Conservation (phyloP, 2,797 vertebrate species). For the Nothura maculosa region DNA sequence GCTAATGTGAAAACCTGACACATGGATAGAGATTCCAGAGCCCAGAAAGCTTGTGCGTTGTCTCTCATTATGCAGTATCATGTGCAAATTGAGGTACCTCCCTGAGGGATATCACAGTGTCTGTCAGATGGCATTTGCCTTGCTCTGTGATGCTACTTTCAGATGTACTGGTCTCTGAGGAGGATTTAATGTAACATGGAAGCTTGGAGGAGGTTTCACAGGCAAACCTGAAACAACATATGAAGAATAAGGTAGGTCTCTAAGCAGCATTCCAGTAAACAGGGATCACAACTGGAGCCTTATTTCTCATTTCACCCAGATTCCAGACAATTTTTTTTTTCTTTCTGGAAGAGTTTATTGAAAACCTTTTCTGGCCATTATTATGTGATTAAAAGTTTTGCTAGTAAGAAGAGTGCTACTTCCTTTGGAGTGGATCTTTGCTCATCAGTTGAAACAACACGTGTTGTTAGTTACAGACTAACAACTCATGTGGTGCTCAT, state of each 20-base stretch:
- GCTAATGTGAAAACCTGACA: background rate
- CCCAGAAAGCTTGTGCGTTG: background rate
- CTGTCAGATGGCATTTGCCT: background rate
- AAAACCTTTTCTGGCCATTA: background rate
- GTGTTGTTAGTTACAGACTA: background rate
- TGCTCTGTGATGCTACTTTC: background rate
- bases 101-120: background rate
- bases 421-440: slow-evolving; percentile 9
- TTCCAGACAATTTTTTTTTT: background rate
- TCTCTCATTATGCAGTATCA: background rate
- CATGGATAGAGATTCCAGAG: background rate
- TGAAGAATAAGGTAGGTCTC: background rate
- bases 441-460: slow-evolving; percentile 60
- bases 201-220: background rate
- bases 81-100: background rate
- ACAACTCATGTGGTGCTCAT: slow-evolving; percentile 17
- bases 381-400: background rate
- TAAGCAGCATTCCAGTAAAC: background rate
- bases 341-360: background rate
- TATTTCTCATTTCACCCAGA: background rate
- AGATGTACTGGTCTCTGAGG: background rate
- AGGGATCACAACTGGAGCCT: background rate
- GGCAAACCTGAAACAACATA: background rate
- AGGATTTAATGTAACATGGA: background rate
- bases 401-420: background rate